phyloP scores from a whole-genome alignment of 1,140 invertebrate genomes.

The Orchesella cincta region DNA sequence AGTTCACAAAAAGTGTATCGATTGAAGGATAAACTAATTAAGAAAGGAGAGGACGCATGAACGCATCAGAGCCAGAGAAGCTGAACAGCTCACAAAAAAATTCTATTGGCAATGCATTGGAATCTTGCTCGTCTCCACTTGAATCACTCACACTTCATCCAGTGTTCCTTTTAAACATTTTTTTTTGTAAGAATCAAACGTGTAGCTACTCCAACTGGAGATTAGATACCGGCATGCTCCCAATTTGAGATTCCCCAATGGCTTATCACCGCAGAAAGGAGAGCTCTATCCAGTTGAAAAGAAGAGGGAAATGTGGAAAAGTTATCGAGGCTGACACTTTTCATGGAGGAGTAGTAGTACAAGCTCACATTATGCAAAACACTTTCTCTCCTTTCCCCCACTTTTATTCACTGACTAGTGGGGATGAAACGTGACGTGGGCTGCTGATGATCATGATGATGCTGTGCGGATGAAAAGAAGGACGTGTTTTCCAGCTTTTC shows the following conservation, averaged over 20 bases:
- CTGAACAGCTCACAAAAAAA: neutral
- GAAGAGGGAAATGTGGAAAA: neutral
- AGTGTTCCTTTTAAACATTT: too few species aligned
- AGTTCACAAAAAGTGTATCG: slow-evolving; percentile 37
- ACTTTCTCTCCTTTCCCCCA: neutral
- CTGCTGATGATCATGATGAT: neutral
- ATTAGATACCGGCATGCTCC: neutral
- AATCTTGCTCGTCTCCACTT: too few species aligned
- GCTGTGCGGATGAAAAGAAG: neutral
- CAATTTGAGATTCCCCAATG: slow-evolving; percentile 17
- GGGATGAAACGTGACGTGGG: neutral
- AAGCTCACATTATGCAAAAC: neutral
- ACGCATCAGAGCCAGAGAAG: slow-evolving; percentile 37
- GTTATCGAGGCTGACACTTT: slow-evolving; percentile 4
- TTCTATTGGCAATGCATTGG: neutral
- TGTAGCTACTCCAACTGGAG: too few species aligned
- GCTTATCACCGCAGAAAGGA: neutral
- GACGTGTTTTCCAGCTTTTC: neutral
- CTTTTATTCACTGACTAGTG: neutral
- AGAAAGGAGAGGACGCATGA: slow-evolving; percentile 48
- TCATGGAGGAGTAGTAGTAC: neutral
- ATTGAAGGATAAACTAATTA: slow-evolving; percentile 37
- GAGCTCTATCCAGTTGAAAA: neutral
- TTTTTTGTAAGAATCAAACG: too few species aligned
- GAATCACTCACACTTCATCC: too few species aligned